Evolutionary conservation across 2,797 vertebrate genomes (phyloP), one percentile per base, ranked within the genome.

Genomic region (Rhodeus uyekii): DNA sequence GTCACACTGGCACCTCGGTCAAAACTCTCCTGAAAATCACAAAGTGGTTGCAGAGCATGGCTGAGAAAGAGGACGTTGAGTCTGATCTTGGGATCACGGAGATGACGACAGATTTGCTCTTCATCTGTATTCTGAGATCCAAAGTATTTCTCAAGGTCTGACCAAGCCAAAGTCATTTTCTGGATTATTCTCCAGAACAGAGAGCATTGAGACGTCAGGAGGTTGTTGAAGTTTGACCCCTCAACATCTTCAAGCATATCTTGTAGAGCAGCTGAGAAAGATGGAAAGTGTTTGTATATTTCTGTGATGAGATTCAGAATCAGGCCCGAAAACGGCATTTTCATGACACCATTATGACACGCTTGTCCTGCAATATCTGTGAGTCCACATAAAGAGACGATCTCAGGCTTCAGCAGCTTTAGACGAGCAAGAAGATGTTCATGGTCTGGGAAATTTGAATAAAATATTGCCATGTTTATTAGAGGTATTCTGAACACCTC

Each of bases 11-110:
- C 27, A 0, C 32, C 79, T 0, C 16, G 3, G 39, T 86, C 60
- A 80, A 92, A 85, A 58, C 84, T n/a, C 5, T 91, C 84, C 1
- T 91, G 88, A 24, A 93, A 88, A 10, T 76, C 80, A 44, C 69
- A 78, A 9, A 95, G 90, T 0, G 94, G 92, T 46, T 91, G 87
- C 77, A 95, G 34, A 1, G 90, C 38, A 2, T 91, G 76, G 8
- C 86, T 81, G 1, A 95, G 90, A 85, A 95, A 95, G 10, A 92
- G 68, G 24, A 94, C 87, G 13, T 55, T 67, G 2, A 92, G 86
- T 81, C 77, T 85, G 7, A 93, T 55, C 39, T 82, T 69, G 0
- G 75, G 67, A 58, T 92, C 78, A 61, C 77, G 80, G 19, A 95
- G 86, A 13, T 46, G 88, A 8, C 3, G n/a, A 63, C 50, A 38